Base-by-base conservation (phyloP, 2,888 invertebrate species). In the Latheticus oryzae region DNA sequence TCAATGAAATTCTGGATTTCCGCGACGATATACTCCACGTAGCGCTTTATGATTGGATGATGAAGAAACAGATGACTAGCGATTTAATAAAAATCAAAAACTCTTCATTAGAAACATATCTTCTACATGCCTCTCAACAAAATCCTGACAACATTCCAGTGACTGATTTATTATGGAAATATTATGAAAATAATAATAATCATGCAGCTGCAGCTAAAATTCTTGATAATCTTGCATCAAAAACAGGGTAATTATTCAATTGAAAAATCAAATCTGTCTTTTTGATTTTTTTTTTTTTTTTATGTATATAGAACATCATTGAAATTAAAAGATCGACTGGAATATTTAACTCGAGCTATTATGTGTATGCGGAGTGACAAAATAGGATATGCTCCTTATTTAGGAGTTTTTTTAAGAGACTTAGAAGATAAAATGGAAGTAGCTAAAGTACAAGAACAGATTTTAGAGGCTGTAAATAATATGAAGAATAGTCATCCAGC, bases 371-470 rank as follows among this genome's bases (percentile, higher is more conserved):
- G 97, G 55, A 95, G 95, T 68, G 92, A 91, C 67, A 87, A 85
- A 67, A 84, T 87, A 11, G 90, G 88, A 1, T 87, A 87, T 63
- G 86, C 90, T 5, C 87, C 87, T 32, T 84, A 83, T 70, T 84
- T 86, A 72, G 93, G 88, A 1, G 89, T 93, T 55, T 87, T 94
- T 72, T 81, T 95, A 52, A 89, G 93, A 65, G 93, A 95, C 71
- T 80, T 97, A 42, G 95, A 96, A 78, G 97, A 97, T 79, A 94
- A 93, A 78, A 87, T 90, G 74, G 96, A 97, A 81, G 94, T 97
- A 61, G 92, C 93, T 11, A 85, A 90, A 67, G 89, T 94, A 57
- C 94, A 93, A 76, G 88, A 89, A 67, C 81, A 79, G 26, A 85
- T 92, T 50, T 77, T 89, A 19, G 86, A 87, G 60, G 85, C 86